Percentiles rank a stretch among this genome's conserved stretches.
Evolutionary conservation across 2,113 vertebrate genomes (phyloP).

Genomic region (Cygnus atratus): DNA sequence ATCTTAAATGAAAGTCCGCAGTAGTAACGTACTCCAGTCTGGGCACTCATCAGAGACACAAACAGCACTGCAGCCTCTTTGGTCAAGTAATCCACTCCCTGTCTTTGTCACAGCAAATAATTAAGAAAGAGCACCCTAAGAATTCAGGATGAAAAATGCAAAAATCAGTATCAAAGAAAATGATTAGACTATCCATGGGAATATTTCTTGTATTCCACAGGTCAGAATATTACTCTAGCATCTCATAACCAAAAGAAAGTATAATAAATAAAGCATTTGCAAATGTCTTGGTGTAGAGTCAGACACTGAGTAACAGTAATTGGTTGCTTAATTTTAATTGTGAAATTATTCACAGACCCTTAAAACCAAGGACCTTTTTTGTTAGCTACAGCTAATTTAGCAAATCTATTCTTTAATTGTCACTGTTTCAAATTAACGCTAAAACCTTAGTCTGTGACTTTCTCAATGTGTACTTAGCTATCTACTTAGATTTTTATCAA

Average conservation of each 20-base stretch:
- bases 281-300: background rate
- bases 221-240: background rate
- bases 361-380: background rate
- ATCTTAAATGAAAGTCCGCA: background rate
- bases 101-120: background rate
- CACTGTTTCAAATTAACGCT: background rate
- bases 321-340: background rate
- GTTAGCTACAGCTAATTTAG: conserved; percentile 20
- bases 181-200: background rate
- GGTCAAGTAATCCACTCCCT: background rate
- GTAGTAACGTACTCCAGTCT: background rate
- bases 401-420: background rate
- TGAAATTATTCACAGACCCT: background rate
- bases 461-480: background rate
- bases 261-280: background rate
- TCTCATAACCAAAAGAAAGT: background rate
- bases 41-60: background rate
- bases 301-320: background rate
- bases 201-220: background rate
- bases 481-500: background rate
- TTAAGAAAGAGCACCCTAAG: background rate
- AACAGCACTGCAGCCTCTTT: background rate
- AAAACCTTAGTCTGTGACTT: background rate
- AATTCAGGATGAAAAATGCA: background rate
- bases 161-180: background rate